Base-by-base conservation (phyloP, 1,140 invertebrate species). In the Ostrea edulis region DNA sequence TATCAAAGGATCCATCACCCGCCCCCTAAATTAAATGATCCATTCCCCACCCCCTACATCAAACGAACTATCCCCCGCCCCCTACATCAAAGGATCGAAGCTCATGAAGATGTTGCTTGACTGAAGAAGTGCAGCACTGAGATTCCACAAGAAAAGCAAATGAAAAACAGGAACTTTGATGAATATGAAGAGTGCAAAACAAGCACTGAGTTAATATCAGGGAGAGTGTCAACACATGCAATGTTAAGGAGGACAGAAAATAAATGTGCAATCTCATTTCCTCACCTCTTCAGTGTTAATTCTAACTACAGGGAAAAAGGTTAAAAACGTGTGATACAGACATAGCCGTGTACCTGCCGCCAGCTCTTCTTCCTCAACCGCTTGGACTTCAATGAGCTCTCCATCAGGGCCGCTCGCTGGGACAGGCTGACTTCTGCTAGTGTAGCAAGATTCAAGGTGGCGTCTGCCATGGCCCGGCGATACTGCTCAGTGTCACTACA, bases 331-430 rank as follows among this genome's bases (percentile, higher is more conserved):
- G 85, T 90, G 91, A 92, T 92, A 92, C 91, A 90, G 90, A 92
- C 91, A 92, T 92, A 92, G 91, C 87, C 84, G 86, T 90, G 89
- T 91, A 94, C 93, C 93, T 94, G 93, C 90, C 92, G 90, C 93
- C 93, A 94, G 65, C 93, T 93, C 89, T 94, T 94, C 90, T 93
- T 93, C 20, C 93, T 86, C 85, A 92, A 68, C 14, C 93, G 90
- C 87, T 94, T 94, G 65, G 89, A 87, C 82, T 90, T 91, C 0
- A 86, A 81, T 11, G 71, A 82, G 25, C 44, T 87, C 65, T 88
- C 90, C 22, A 89, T 86, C 4, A 86, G 86, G 8, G 88, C 89
- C 29, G 89, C 88, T 20, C 90, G 54, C 58, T 92, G 90, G 12
- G 92, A 91, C 65, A 91, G 87, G 20, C 90, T 89, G 52, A 93